These are phyloP conservation scores for Vanacampus margaritifer DNA, from an alignment of 2,113 vertebrate species.

Conservation along the genomic window DNA sequence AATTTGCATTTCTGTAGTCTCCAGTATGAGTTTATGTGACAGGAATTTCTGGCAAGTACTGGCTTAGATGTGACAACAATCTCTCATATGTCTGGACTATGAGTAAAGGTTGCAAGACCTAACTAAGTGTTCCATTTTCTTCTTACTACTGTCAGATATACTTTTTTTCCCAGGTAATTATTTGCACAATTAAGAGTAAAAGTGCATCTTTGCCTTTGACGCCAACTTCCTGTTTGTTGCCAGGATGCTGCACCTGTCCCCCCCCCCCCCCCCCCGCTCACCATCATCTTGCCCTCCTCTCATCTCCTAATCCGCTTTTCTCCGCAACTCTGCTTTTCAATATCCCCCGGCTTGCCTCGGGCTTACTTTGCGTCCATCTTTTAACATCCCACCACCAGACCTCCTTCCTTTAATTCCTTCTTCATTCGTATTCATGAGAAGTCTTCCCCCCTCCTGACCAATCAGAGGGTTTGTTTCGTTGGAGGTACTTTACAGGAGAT, in stretches of 20 bases:
- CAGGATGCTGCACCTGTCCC: not conserved
- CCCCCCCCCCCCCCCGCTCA: too few relatives aligned
- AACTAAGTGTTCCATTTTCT: not conserved
- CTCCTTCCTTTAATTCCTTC: not conserved
- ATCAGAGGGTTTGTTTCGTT: not conserved
- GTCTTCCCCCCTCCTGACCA: not conserved
- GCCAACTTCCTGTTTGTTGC: not conserved
- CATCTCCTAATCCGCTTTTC: constrained; percentile 8
- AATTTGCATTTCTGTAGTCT: not conserved
- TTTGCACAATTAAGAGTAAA: not conserved
- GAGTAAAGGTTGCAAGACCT: not conserved
- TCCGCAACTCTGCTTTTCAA: constrained; percentile 14
- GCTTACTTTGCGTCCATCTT: too few relatives aligned
- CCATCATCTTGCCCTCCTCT: not conserved
- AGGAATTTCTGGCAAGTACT: not conserved
- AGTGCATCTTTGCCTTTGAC: constrained; percentile 4
- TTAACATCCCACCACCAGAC: constrained; percentile 8
- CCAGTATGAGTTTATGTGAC: not conserved
- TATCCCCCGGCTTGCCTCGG: not conserved
- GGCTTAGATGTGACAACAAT: too few relatives aligned
- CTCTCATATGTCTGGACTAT: too few relatives aligned
- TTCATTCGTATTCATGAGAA: constrained; percentile 39
- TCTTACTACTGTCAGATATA: not conserved
- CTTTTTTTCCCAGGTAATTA: too few relatives aligned
- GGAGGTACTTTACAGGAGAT: too few relatives aligned